Evolutionary conservation across 2,113 vertebrate species (phyloP).

Genomic region (Misgurnus anguillicaudatus): DNA sequence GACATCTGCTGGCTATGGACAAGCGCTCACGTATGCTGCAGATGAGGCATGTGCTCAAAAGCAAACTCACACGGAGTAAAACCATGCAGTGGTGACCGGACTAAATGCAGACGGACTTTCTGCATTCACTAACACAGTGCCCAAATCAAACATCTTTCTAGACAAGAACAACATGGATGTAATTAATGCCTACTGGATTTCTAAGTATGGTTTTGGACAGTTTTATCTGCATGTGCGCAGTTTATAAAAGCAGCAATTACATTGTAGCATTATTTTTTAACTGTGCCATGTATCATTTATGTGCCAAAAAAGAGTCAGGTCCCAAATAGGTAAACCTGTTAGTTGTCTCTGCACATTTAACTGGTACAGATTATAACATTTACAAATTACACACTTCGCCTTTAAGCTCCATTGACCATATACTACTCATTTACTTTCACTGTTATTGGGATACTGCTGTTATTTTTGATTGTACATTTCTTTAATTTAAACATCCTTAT

Average conservation of each 20-base stretch:
- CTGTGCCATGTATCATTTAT: not conserved
- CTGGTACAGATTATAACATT: too few species aligned
- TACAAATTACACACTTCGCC: too few species aligned
- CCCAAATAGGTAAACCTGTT: too few species aligned
- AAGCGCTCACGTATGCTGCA: constrained; percentile 59
- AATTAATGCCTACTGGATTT: not conserved
- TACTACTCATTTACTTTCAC: too few species aligned
- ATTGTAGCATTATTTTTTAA: not conserved
- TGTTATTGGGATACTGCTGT: too few species aligned
- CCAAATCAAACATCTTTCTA: not conserved
- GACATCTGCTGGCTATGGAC: constrained; percentile 56
- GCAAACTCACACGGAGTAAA: constrained; percentile 62
- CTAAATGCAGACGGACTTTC: not conserved
- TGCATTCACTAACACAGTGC: not conserved
- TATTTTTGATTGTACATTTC: too few species aligned
- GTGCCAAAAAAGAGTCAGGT: too few species aligned
- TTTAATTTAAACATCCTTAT: too few species aligned
- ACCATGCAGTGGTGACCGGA: constrained; percentile 63
- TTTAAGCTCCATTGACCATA: too few species aligned
- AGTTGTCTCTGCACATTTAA: too few species aligned
- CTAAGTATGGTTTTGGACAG: not conserved
- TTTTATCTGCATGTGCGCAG: not conserved
- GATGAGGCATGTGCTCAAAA: constrained; percentile 58
- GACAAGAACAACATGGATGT: not conserved
- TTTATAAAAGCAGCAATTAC: not conserved